Conservation (phyloP, 2,888 invertebrate species). For the Amaurobius ferox region DNA sequence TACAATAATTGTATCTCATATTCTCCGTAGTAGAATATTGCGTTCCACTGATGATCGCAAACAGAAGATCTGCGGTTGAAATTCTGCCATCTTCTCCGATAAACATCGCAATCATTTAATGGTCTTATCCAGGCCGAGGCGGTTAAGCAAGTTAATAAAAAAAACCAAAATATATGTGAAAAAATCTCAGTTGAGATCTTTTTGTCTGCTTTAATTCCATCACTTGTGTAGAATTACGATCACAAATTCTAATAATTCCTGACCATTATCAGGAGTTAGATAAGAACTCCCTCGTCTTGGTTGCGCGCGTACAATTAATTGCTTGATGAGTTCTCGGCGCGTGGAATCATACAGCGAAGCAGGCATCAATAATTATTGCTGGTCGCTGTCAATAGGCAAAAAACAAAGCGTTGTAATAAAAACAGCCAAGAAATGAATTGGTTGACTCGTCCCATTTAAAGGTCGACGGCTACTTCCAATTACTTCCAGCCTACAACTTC, state of each 20-base stretch:
- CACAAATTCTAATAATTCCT: conserved; percentile 58
- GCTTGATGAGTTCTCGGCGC: conserved; percentile 40
- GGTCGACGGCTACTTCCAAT: conserved; percentile 69
- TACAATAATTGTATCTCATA: neutral
- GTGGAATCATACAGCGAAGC: conserved; percentile 31
- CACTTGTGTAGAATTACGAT: conserved; percentile 52
- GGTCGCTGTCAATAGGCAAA: conserved; percentile 30
- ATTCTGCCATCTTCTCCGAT: conserved; percentile 37
- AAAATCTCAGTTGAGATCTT: conserved; percentile 10
- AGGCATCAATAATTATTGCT: conserved; percentile 56
- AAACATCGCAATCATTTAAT: conserved; percentile 43
- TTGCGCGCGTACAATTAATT: conserved; percentile 46
- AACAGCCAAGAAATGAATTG: conserved; percentile 58
- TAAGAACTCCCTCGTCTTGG: conserved; percentile 41
- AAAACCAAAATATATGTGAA: conserved; percentile 14
- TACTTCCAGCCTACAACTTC: conserved; percentile 61
- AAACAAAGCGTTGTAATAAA: conserved; percentile 56
- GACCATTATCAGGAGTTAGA: conserved; percentile 51
- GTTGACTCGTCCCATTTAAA: conserved; percentile 66
- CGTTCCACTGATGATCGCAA: neutral
- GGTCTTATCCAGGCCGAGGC: conserved; percentile 41
- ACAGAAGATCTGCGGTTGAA: conserved; percentile 29
- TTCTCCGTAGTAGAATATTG: neutral
- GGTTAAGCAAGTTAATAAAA: conserved; percentile 16
- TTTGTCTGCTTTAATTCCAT: conserved; percentile 48